Base-by-base conservation (phyloP, 2,797 vertebrate species). In the Periparus ater region DNA sequence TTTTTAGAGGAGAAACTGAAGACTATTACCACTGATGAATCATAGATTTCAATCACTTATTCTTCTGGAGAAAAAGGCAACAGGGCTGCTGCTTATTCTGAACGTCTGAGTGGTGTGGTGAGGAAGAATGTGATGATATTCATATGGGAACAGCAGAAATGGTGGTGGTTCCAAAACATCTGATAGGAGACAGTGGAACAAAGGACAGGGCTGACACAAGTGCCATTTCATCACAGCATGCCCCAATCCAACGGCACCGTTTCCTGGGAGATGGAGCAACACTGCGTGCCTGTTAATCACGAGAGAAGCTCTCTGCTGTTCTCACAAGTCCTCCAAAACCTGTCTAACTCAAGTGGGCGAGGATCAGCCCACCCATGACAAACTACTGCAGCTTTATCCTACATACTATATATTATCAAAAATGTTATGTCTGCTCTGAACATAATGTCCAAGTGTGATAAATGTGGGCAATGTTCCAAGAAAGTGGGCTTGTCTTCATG, bases 371-470 rank as follows among this genome's bases (percentile, higher is more conserved):
- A 88, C 88, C 93, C 92, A 36, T 95, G 88, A 89, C 85, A 94
- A 94, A 88, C 89, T 95, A 77, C 89, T 89, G 86, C 12, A 6
- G 66, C 81, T 94, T 83, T 89, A 89, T 91, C 71, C 77, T 88
- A 67, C 85, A 47, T 84, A 21, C 57, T 45, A n/a, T 32, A 51
- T 32, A 67, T 82, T 76, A 94, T 79, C 70, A 86, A 95, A 96
- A 94, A 95, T 82, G 93, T 95, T 96, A 96, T 82, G 91, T 94
- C 92, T 95, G 85, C 94, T 94, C 71, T 51, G 91, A 93, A 95
- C 88, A 91, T 91, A 85, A 91, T 88, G 83, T 95, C 94, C 93
- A 93, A 88, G 32, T 44, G n/a, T 94, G 92, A 95, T 67, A 86
- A 91, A 67, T 88, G 89, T 60, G 34, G 89, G 91, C 91, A 93